phyloP scores from a whole-genome alignment of 2,888 invertebrate genomes.

The Diachrysia chrysitis region DNA sequence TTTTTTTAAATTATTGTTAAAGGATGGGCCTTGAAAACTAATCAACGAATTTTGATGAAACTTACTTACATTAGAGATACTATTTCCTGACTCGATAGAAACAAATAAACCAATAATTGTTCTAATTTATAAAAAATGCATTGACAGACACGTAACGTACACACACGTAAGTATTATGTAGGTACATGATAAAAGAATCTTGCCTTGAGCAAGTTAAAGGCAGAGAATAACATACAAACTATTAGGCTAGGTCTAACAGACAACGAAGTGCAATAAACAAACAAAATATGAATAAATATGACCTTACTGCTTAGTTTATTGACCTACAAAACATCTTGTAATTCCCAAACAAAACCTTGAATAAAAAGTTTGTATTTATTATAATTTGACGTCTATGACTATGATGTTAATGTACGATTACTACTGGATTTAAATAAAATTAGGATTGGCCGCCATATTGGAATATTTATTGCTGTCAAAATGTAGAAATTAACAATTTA shows the following conservation, averaged over 20 bases:
- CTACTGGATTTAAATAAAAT: not conserved
- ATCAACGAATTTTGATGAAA: too few relatives aligned
- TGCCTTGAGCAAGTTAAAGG: not conserved
- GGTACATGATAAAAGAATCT: not conserved
- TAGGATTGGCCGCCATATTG: not conserved
- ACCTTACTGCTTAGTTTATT: slow-evolving; percentile 11
- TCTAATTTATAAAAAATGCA: too few relatives aligned
- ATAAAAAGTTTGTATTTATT: slow-evolving; percentile 21
- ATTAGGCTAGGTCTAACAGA: not conserved
- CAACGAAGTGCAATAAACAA: slow-evolving; percentile 1
- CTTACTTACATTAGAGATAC: too few relatives aligned
- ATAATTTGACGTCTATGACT: slow-evolving; percentile 20
- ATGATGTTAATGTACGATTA: not conserved
- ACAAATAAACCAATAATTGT: too few relatives aligned
- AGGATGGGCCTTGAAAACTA: too few relatives aligned
- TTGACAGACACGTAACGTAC: too few relatives aligned
- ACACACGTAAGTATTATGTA: too few relatives aligned
- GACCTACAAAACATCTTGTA: slow-evolving; percentile 6
- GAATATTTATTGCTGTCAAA: not conserved
- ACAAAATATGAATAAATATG: slow-evolving; percentile 4
- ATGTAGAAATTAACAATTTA: too few relatives aligned
- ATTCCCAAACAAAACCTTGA: slow-evolving; percentile 23
- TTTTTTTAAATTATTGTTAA: too few relatives aligned
- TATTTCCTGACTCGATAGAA: too few relatives aligned
- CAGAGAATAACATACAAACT: not conserved